Percentiles rank a stretch among this genome's conserved stretches.
Evolutionary conservation across 1,140 invertebrate genomes (phyloP).

Genomic region (Tigriopus japonicus): DNA sequence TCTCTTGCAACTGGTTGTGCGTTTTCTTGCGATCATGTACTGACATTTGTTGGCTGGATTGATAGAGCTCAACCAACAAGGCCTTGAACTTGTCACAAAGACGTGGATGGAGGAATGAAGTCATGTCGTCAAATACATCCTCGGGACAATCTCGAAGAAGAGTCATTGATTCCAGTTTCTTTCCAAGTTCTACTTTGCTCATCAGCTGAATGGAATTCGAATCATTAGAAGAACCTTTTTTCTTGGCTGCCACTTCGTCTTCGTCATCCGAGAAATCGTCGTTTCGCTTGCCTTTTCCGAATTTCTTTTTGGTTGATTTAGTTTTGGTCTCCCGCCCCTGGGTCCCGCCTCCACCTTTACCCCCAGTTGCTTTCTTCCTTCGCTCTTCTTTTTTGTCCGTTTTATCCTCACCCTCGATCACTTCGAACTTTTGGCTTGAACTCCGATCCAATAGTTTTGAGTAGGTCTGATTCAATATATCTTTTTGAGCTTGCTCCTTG

Average conservation of each 20-base stretch:
- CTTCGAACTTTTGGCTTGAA: slow-evolving; percentile 21
- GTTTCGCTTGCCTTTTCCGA: slow-evolving; percentile 36
- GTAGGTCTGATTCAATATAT: slow-evolving; percentile 18
- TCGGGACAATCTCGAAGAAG: slow-evolving; percentile 29
- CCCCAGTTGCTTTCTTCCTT: slow-evolving; percentile 60
- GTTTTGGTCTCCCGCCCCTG: slow-evolving; percentile 90
- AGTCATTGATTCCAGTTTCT: slow-evolving; percentile 38
- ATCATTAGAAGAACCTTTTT: slow-evolving; percentile 23
- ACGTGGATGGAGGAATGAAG: slow-evolving; percentile 21
- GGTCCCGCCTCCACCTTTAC: slow-evolving; percentile 68
- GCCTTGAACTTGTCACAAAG: slow-evolving; percentile 34
- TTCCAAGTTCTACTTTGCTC: slow-evolving; percentile 42
- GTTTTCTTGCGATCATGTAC: slow-evolving; percentile 47
- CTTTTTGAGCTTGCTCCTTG: slow-evolving; percentile 47
- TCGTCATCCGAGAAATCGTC: slow-evolving; percentile 27
- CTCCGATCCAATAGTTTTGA: slow-evolving; percentile 17
- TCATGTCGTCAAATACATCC: slow-evolving; percentile 28
- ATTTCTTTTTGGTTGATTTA: slow-evolving; percentile 62
- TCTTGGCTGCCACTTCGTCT: slow-evolving; percentile 20
- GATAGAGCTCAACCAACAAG: slow-evolving; percentile 44
- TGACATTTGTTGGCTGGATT: slow-evolving; percentile 43
- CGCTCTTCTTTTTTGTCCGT: slow-evolving; percentile 63
- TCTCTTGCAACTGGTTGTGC: slow-evolving; percentile 57
- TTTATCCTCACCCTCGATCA: slow-evolving; percentile 33
- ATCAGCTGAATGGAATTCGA: slow-evolving; percentile 39